Percentiles rank a stretch among this genome's conserved stretches.
Evolutionary conservation across 2,797 vertebrate genomes (phyloP).

Genomic region (Todus mexicanus): DNA sequence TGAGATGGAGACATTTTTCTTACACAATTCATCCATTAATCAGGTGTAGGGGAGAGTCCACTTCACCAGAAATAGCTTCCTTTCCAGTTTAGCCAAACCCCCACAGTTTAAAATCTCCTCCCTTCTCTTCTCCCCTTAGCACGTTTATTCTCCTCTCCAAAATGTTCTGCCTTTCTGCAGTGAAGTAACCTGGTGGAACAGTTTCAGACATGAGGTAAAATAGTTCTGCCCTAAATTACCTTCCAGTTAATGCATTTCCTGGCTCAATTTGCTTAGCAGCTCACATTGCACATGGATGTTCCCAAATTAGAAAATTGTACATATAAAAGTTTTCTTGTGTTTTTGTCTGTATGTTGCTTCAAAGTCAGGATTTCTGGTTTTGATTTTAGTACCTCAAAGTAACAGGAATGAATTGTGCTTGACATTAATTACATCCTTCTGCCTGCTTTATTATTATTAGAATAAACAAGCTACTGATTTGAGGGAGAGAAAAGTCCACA

Average conservation of each 20-base stretch:
- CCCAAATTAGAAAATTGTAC: conserved; percentile 4
- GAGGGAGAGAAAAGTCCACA: conserved; percentile 24
- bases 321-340: conserved; percentile 6
- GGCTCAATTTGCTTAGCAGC: conserved; percentile 10
- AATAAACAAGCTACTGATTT: conserved; percentile 59
- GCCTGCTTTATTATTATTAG: conserved; percentile 62
- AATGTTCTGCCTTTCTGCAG: neutral
- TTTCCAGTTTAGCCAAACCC: neutral
- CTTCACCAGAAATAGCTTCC: conserved; percentile 20
- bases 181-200: conserved; percentile 2
- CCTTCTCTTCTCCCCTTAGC: neutral
- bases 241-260: conserved; percentile 36
- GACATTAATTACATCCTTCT: conserved; percentile 61
- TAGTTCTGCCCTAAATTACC: conserved; percentile 23
- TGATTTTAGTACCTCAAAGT: conserved; percentile 51
- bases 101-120: neutral
- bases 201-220: conserved; percentile 30
- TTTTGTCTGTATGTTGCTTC: neutral
- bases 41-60: neutral
- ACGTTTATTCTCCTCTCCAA: neutral
- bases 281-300: neutral
- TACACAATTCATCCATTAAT: conserved; percentile 43
- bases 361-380: conserved; percentile 54
- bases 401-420: conserved; percentile 43
- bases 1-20: conserved; percentile 44